These are phyloP conservation scores for Talpa occidentalis DNA, from an alignment of 2,113 vertebrate genomes.

Conservation along the genomic window DNA sequence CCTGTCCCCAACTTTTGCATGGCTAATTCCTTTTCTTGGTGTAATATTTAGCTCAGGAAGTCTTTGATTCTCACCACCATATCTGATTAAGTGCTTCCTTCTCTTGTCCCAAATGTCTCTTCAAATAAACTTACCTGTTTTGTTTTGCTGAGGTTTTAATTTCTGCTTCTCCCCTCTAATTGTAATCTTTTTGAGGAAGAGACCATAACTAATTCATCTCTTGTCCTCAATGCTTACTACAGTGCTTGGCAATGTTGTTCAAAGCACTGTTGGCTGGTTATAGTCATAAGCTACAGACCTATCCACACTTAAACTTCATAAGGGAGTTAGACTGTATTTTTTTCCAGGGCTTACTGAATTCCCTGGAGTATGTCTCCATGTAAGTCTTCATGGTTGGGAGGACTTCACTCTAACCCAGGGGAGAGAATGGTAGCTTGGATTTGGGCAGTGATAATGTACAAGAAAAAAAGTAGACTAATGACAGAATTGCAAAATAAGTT, in stretches of 20 bases:
- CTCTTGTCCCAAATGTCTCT: background rate
- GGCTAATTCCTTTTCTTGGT: constrained; percentile 6
- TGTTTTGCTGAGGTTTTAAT: background rate
- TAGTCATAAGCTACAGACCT: background rate
- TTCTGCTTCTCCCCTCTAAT: background rate
- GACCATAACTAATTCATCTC: background rate
- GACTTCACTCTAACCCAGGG: background rate
- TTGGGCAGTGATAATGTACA: background rate
- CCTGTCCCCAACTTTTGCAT: background rate
- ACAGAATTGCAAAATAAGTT: background rate
- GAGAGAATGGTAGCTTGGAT: background rate
- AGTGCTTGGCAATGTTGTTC: background rate
- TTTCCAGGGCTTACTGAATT: background rate
- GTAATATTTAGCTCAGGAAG: background rate
- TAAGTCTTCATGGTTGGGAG: background rate
- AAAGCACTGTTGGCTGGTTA: background rate
- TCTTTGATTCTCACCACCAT: background rate
- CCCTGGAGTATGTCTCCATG: background rate
- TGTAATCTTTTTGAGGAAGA: background rate
- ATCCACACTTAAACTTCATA: background rate
- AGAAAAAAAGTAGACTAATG: background rate
- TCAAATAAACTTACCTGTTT: constrained; percentile 5
- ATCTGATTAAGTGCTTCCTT: background rate
- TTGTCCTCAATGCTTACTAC: background rate
- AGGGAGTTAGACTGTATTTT: background rate